Conservation (phyloP, 2,113 vertebrate species). For the Phaetusa simplex region DNA sequence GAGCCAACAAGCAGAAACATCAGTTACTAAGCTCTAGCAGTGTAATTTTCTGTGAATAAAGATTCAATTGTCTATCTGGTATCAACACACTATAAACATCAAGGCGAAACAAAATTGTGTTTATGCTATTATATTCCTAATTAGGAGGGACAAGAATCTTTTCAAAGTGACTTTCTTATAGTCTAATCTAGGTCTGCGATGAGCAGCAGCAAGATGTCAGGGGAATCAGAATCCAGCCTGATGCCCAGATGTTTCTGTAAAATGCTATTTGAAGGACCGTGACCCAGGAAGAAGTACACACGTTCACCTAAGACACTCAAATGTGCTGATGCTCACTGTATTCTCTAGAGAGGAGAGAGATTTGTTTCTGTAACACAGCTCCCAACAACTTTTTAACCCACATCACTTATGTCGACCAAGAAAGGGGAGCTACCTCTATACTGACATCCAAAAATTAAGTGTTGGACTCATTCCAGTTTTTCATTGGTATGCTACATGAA, state of each 20-base stretch:
- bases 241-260: not conserved
- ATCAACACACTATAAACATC: not conserved
- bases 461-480: not conserved
- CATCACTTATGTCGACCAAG: not conserved
- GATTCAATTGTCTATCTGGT: not conserved
- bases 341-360: not conserved
- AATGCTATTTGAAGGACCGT: not conserved
- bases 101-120: not conserved
- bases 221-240: not conserved
- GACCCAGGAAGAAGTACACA: not conserved
- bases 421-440: not conserved
- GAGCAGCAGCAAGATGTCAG: not conserved
- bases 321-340: not conserved
- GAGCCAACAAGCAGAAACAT: not conserved
- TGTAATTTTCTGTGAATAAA: not conserved
- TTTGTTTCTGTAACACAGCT: not conserved
- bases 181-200: not conserved
- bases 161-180: not conserved
- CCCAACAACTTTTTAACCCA: not conserved
- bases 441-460: not conserved
- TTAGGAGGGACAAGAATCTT: not conserved
- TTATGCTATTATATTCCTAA: not conserved
- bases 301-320: fast-evolving
- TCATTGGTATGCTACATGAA: not conserved
- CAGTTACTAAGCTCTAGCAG: not conserved